Evolutionary conservation across 2,113 vertebrate species (phyloP).

Genomic region (Okapia johnstoni): DNA sequence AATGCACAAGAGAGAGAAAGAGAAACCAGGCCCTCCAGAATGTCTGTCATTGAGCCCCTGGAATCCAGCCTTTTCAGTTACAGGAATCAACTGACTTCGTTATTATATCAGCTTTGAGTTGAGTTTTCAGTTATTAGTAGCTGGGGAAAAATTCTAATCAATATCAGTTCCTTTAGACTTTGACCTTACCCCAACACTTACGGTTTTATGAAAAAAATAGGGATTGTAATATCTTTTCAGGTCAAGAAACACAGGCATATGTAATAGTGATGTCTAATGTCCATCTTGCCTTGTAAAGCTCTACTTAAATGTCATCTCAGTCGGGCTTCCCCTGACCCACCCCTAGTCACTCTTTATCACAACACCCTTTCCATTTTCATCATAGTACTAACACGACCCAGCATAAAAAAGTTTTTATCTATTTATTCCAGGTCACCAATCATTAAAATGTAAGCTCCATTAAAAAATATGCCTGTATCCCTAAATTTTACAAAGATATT

Average conservation of each 20-base stretch:
- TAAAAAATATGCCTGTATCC: neutral
- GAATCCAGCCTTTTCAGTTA: neutral
- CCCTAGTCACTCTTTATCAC: neutral
- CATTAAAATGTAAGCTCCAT: neutral
- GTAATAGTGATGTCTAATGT: neutral
- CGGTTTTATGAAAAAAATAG: neutral
- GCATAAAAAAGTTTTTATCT: neutral
- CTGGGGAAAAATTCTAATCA: neutral
- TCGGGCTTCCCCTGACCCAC: neutral
- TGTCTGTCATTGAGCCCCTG: neutral
- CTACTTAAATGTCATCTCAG: neutral
- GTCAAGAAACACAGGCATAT: neutral
- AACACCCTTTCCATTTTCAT: neutral
- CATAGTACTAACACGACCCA: fast-evolving
- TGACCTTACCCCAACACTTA: too few species aligned
- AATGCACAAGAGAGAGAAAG: neutral
- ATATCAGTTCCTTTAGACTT: neutral
- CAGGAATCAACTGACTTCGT: neutral
- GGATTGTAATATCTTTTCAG: neutral
- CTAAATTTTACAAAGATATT: neutral
- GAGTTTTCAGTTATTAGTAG: neutral
- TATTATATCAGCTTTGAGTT: neutral
- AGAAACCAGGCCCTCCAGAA: neutral
- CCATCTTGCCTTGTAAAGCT: neutral
- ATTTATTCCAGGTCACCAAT: neutral